Evolutionary conservation across 2,113 vertebrate species (phyloP).

Genomic region (Guaruba guarouba): DNA sequence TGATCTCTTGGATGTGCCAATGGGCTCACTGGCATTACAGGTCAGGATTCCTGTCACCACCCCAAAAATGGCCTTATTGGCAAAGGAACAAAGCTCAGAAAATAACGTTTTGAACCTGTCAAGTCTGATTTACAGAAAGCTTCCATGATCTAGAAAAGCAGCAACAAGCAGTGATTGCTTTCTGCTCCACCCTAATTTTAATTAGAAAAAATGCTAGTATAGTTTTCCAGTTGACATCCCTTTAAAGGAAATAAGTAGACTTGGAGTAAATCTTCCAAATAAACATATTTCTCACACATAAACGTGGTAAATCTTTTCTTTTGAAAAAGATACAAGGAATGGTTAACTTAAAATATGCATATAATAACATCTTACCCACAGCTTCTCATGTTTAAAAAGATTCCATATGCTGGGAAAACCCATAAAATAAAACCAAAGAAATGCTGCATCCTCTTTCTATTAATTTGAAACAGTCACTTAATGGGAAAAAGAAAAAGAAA

Average conservation of each 20-base stretch:
- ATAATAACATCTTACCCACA: conserved; percentile 64
- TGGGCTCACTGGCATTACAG: not conserved
- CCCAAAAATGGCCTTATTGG: not conserved
- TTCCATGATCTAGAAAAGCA: conserved; percentile 35
- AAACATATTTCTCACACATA: conserved; percentile 50
- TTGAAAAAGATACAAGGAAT: conserved; percentile 52
- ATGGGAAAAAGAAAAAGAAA: conserved; percentile 18
- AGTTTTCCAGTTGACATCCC: conserved; percentile 36
- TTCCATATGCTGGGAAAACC: conserved; percentile 66
- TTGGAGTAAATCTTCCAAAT: conserved; percentile 46
- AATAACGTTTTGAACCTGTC: conserved; percentile 28
- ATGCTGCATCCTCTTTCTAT: conserved; percentile 64
- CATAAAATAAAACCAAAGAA: conserved; percentile 61
- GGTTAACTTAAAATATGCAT: conserved; percentile 67
- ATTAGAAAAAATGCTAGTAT: conserved; percentile 46
- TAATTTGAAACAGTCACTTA: conserved; percentile 63
- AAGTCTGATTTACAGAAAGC: conserved; percentile 45
- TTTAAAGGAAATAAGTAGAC: conserved; percentile 25
- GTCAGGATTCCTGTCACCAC: not conserved
- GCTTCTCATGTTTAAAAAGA: conserved; percentile 69
- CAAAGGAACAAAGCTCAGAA: conserved; percentile 15
- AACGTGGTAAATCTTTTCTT: conserved; percentile 60
- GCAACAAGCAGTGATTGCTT: conserved; percentile 14
- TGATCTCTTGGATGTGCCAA: not conserved
- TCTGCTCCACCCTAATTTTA: conserved; percentile 55